Evolutionary conservation across 2,113 vertebrate genomes (phyloP).

Genomic region (Cygnus atratus): DNA sequence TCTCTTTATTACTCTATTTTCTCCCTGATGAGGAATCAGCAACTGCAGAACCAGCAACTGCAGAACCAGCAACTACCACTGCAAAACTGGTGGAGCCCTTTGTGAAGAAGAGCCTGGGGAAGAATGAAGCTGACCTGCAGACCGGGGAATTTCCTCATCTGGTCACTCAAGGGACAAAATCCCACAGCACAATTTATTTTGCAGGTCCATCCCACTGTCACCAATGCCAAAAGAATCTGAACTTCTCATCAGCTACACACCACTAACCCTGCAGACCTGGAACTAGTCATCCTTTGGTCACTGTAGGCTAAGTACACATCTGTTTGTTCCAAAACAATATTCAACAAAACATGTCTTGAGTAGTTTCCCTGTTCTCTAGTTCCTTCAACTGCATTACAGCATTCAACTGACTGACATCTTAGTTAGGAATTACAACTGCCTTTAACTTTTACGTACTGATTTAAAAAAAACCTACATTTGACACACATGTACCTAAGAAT

Average conservation of each 20-base stretch:
- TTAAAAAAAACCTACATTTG: background rate
- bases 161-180: background rate
- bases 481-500: background rate
- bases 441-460: background rate
- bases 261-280: background rate
- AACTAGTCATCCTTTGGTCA: background rate
- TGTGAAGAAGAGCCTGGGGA: background rate
- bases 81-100: background rate
- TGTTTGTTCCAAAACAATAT: background rate
- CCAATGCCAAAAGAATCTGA: background rate
- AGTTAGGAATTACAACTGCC: background rate
- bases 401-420: background rate
- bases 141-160: background rate
- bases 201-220: background rate
- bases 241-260: background rate
- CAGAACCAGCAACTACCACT: background rate
- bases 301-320: background rate
- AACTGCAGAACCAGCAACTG: background rate
- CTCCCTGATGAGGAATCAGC: background rate
- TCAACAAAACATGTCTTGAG: background rate
- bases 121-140: background rate
- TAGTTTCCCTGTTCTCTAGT: background rate
- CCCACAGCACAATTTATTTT: background rate
- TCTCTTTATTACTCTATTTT: background rate
- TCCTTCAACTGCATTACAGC: background rate